Base-by-base conservation (phyloP, 2,797 vertebrate species). In the Rhabdomys pumilio region DNA sequence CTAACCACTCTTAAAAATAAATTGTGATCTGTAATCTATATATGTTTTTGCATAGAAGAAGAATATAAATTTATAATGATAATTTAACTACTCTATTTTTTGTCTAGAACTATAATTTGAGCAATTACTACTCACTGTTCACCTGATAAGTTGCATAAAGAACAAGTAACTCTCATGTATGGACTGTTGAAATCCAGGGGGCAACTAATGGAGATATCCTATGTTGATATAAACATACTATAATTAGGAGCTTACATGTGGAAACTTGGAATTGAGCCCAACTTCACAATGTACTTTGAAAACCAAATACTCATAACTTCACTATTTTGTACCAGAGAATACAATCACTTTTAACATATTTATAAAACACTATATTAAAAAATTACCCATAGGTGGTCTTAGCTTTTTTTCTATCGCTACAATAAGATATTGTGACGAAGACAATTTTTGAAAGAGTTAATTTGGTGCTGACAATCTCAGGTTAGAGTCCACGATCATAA, bases 71-170 rank as follows among this genome's bases (percentile, higher is more conserved):
- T 50, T 53, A 84, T n/a, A 69, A 29, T 34, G 15, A 83, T 67
- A 26, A 44, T 41, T 14, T 47, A 75, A 2, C n/a, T 86, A 72
- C 12, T 83, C 8, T 55, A n/a, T 31, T 76, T 61, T 9, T 0
- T 4, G n/a, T 24, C 22, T 82, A 38, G 34, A 86, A 96, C 86
- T 38, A 89, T 6, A 90, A 20, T 90, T 90, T 90, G 93, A 72
- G 50, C 20, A 89, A 47, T 26, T n/a, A 31, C 19, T 67, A 1
- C 3, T 75, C 80, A 44, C 34, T 73, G 1, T 67, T 55, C 14
- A 8, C 73, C 19, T 75, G 20, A 94, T 20, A 90, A 88, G 44
- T 26, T 50, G 2, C 24, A 69, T 63, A 79, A 80, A 88, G 10
- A 72, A 88, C 7, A 4, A 31, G 8, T 31, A 38, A 34, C 29